A percentile compares a stretch with the other conserved stretches of the same genome.
Conservation (phyloP, 2,888 invertebrate species). For the Cerastis leucographa region DNA sequence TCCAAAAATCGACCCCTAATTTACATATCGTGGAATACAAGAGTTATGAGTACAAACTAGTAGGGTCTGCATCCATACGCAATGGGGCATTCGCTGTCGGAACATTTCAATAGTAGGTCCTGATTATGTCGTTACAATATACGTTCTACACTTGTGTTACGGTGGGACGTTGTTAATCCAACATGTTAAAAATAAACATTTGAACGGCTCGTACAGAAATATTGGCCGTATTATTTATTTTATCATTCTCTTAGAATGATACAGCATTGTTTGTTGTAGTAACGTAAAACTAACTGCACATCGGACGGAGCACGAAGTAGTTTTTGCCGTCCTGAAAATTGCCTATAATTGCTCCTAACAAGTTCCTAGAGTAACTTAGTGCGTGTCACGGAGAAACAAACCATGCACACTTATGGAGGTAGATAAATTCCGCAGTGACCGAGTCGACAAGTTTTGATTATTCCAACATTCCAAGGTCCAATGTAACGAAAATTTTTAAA, state of each 20-base stretch:
- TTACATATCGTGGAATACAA: slow-evolving; percentile 69
- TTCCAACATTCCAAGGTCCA: slow-evolving; percentile 46
- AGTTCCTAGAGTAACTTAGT: slow-evolving; percentile 78
- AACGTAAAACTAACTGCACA: slow-evolving; percentile 72
- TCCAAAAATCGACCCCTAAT: slow-evolving; percentile 64
- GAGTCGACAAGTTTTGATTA: slow-evolving; percentile 40
- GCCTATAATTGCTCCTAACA: slow-evolving; percentile 79
- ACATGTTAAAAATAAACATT: slow-evolving; percentile 36
- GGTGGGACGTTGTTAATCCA: slow-evolving; percentile 34
- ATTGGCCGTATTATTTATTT: slow-evolving; percentile 24
- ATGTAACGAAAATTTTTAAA: slow-evolving; percentile 32
- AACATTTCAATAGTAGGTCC: slow-evolving; percentile 61
- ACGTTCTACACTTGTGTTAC: slow-evolving; percentile 39
- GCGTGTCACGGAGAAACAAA: slow-evolving; percentile 68
- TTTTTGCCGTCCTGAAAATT: slow-evolving; percentile 80
- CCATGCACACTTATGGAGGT: slow-evolving; percentile 55
- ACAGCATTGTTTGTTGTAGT: slow-evolving; percentile 34
- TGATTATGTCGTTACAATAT: slow-evolving; percentile 50
- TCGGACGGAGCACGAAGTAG: slow-evolving; percentile 64
- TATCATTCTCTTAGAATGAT: slow-evolving; percentile 25
- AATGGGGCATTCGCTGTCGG: slow-evolving; percentile 58
- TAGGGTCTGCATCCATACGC: slow-evolving; percentile 47
- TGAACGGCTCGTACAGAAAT: slow-evolving; percentile 19
- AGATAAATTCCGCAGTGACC: slow-evolving; percentile 49
- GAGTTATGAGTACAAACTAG: slow-evolving; percentile 58